Percentiles rank a stretch among this genome's conserved stretches.
Conservation (phyloP, 2,113 vertebrate genomes). For the Laticauda colubrina region DNA sequence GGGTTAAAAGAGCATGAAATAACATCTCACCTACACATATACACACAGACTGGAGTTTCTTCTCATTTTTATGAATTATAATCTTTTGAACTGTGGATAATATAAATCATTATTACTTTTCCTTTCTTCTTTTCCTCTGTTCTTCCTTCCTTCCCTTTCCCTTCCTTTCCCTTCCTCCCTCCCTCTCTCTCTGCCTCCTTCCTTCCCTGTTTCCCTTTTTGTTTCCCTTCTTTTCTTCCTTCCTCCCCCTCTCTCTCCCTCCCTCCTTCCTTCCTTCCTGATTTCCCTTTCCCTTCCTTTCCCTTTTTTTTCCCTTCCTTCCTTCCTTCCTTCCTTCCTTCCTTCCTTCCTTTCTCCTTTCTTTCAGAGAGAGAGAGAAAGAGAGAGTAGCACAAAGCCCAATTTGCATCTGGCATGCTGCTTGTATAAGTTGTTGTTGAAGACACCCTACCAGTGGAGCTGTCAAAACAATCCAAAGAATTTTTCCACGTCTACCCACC, state of each 20-base stretch:
- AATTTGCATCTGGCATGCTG: neutral
- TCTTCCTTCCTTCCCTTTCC: neutral
- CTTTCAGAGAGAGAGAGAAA: neutral
- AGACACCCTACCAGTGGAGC: neutral
- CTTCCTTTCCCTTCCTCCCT: too few species aligned
- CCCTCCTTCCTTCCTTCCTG: too few species aligned
- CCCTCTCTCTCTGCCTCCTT: too few species aligned
- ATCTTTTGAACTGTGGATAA: constrained; percentile 81
- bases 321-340: too few species aligned
- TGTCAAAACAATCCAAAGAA: neutral
- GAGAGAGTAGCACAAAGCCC: neutral
- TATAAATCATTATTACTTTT: constrained; percentile 79
- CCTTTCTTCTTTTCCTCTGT: constrained; percentile 39
- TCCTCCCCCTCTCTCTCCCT: too few species aligned
- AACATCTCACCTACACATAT: constrained; percentile 56
- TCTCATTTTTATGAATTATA: constrained; percentile 76
- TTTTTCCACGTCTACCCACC: neutral
- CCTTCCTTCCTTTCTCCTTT: too few species aligned
- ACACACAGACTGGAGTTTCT: constrained; percentile 79
- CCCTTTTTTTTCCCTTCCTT: too few species aligned
- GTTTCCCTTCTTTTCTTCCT: too few species aligned
- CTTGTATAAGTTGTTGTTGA: neutral
- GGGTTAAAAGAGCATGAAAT: constrained; percentile 75
- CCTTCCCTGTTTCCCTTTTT: too few species aligned
- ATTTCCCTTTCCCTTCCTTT: too few species aligned